A percentile compares a stretch with the other conserved stretches of the same genome.
Conservation (phyloP, 2,797 vertebrate species). For the Scleropages formosus region DNA sequence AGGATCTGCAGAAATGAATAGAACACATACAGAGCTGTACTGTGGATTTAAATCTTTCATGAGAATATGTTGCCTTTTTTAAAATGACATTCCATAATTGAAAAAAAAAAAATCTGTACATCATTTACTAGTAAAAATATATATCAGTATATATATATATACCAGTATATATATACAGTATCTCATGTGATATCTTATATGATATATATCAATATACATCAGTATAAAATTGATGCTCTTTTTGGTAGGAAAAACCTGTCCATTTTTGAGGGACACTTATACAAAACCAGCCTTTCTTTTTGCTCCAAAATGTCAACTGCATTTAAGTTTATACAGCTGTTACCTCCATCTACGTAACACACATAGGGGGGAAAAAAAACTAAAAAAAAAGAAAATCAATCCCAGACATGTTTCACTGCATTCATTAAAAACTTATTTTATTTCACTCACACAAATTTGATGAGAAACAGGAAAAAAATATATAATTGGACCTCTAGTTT, state of each 20-base stretch:
- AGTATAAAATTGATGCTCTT: not conserved
- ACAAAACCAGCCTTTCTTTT: not conserved
- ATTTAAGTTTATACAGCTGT: conserved; percentile 10
- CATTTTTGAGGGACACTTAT: conserved; percentile 4
- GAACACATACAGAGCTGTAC: too few relatives aligned
- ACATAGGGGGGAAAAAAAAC: not conserved
- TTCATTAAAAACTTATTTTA: conserved; percentile 28
- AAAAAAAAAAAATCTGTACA: too few relatives aligned
- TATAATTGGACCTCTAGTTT: not conserved
- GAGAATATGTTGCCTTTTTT: too few relatives aligned
- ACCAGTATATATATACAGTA: too few relatives aligned
- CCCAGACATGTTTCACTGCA: not conserved
- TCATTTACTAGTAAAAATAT: too few relatives aligned
- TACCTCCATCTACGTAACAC: not conserved
- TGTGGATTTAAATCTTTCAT: too few relatives aligned
- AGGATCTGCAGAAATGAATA: too few relatives aligned
- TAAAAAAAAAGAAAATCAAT: conserved; percentile 23
- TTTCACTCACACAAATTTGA: conserved; percentile 3
- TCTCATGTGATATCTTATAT: too few relatives aligned
- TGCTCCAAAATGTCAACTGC: too few relatives aligned
- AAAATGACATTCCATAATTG: too few relatives aligned
- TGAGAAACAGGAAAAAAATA: not conserved
- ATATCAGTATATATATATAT: too few relatives aligned
- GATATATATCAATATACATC: too few relatives aligned
- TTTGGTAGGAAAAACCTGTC: not conserved